phyloP scores from a whole-genome alignment of 2,113 vertebrate species.

The Nymphicus hollandicus region DNA sequence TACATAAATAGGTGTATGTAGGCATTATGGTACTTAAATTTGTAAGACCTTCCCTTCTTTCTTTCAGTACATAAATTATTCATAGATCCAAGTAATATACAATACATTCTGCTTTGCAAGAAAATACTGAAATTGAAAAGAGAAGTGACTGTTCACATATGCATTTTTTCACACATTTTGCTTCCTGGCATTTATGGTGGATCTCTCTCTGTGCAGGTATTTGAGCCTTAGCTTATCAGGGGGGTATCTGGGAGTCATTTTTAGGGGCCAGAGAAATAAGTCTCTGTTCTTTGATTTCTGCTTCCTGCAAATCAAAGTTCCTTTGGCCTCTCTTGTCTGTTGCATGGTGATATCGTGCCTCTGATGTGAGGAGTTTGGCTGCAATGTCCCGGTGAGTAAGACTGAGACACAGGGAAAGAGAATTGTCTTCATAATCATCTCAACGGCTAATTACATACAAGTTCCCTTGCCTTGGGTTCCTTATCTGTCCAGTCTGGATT shows the following conservation, averaged over 20 bases:
- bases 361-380: not conserved
- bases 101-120: not conserved
- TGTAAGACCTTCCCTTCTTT: not conserved
- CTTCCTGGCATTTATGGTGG: not conserved
- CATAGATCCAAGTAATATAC: not conserved
- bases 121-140: not conserved
- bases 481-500: not conserved
- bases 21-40: slow-evolving; percentile 14
- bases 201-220: not conserved
- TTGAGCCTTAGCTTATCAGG: not conserved
- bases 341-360: not conserved
- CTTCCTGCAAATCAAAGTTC: not conserved
- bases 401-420: not conserved
- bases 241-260: not conserved
- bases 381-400: not conserved
- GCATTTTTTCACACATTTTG: not conserved
- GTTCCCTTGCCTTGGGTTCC: not conserved
- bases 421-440: not conserved
- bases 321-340: not conserved
- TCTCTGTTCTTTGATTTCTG: not conserved
- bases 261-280: not conserved
- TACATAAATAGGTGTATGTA: not conserved
- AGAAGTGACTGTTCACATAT: not conserved
- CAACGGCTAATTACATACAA: not conserved
- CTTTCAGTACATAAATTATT: slow-evolving; percentile 16